Evolutionary conservation across 1,140 invertebrate genomes (phyloP).

Genomic region (Nomia melanderi): DNA sequence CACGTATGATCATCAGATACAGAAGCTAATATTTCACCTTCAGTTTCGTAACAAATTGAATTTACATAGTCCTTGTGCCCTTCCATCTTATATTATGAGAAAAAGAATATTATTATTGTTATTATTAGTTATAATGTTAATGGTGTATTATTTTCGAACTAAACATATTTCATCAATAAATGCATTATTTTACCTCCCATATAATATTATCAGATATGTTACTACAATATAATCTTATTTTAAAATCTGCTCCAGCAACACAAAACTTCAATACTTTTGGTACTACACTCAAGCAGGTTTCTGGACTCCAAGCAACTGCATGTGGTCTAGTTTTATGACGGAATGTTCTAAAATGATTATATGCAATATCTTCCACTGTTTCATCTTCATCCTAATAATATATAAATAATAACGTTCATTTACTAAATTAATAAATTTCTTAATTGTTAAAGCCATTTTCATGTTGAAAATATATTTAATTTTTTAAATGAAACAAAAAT

Average conservation of each 20-base stretch:
- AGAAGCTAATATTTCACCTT: slow-evolving; percentile 86
- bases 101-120: neutral
- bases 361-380: slow-evolving; percentile 73
- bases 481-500: neutral
- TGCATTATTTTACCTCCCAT: slow-evolving; percentile 74
- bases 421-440: neutral
- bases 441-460: neutral
- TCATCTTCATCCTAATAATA: slow-evolving; percentile 76
- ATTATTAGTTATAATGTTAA: neutral
- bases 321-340: slow-evolving; percentile 81
- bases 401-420: slow-evolving; percentile 31
- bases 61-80: slow-evolving; percentile 89
- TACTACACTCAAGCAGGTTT: slow-evolving; percentile 83
- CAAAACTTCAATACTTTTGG: slow-evolving; percentile 84
- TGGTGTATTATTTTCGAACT: neutral
- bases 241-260: slow-evolving; percentile 82
- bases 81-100: slow-evolving; percentile 68
- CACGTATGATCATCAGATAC: slow-evolving; percentile 90
- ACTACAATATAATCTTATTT: slow-evolving; percentile 82
- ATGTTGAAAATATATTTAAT: neutral
- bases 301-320: slow-evolving; percentile 83
- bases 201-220: slow-evolving; percentile 80
- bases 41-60: slow-evolving; percentile 85
- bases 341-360: slow-evolving; percentile 76
- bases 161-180: neutral